Conservation (phyloP, 2,797 vertebrate species). For the Spinus olivaceus region DNA sequence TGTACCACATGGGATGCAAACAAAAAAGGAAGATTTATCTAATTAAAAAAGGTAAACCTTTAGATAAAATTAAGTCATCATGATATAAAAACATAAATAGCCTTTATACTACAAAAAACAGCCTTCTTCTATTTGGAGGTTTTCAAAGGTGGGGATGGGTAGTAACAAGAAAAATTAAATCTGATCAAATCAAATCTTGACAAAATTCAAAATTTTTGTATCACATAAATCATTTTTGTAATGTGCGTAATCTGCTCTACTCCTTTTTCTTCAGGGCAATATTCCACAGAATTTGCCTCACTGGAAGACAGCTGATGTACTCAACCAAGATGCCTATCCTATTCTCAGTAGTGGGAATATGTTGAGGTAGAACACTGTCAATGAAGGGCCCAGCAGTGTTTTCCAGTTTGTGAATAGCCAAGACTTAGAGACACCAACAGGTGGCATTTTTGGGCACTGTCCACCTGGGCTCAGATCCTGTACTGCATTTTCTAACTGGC, state of each 20-base stretch:
- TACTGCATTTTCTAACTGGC: conserved; percentile 9
- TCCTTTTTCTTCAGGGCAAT: neutral
- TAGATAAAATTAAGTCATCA: neutral
- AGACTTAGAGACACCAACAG: neutral
- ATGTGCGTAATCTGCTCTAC: accelerated
- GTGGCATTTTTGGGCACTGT: neutral
- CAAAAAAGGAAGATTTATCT: neutral
- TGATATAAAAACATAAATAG: neutral
- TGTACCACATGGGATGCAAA: neutral
- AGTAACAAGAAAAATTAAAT: neutral
- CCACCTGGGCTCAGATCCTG: neutral
- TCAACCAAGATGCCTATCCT: neutral
- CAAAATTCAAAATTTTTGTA: neutral
- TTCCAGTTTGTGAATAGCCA: neutral
- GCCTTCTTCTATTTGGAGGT: neutral
- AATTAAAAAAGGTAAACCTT: neutral
- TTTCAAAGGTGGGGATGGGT: neutral
- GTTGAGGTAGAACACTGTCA: neutral
- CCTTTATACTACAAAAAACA: neutral
- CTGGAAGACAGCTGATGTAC: neutral
- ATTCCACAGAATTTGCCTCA: neutral
- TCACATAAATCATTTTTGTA: neutral
- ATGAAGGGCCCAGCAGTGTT: neutral
- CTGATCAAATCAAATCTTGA: neutral
- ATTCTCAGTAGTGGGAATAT: neutral